Evolutionary conservation across 2,113 vertebrate genomes (phyloP).

Genomic region (Dipodomys spectabilis): DNA sequence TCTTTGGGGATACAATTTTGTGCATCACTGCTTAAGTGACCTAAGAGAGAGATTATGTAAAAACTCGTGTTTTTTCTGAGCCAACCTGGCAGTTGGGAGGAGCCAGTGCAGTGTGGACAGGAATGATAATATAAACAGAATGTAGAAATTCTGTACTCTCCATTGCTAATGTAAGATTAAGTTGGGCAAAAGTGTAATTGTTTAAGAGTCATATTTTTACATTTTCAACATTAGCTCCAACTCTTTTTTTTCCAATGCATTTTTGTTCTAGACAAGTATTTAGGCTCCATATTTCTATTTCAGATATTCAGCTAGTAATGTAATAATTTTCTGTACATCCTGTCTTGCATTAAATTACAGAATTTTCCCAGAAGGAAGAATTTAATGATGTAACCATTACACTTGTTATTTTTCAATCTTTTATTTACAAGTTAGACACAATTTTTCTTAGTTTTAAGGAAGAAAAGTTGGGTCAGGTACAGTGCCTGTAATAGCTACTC

Average conservation of each 20-base stretch:
- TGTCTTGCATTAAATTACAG: slow-evolving; percentile 7
- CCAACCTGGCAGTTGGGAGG: neutral
- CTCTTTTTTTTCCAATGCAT: neutral
- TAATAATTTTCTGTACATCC: neutral
- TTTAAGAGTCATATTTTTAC: neutral
- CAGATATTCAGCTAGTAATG: neutral
- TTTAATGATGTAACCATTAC: slow-evolving; percentile 17
- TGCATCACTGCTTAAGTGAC: slow-evolving; percentile 18
- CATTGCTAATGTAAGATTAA: neutral
- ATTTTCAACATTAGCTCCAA: slow-evolving; percentile 4
- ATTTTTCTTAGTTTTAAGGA: slow-evolving; percentile 51
- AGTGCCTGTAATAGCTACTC: too few relatives aligned
- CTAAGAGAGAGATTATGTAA: neutral
- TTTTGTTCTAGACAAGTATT: neutral
- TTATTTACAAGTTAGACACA: slow-evolving; percentile 22
- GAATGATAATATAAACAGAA: neutral
- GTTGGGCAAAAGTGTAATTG: slow-evolving; percentile 21
- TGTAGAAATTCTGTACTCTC: neutral
- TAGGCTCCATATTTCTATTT: neutral
- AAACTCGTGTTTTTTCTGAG: slow-evolving; percentile 12
- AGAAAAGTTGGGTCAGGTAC: neutral
- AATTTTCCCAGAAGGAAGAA: neutral
- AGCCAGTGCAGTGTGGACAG: neutral
- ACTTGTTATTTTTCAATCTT: neutral
- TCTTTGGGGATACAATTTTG: neutral